A percentile compares a stretch with the other conserved stretches of the same genome.
These are phyloP conservation scores for Atrina japonica DNA, from an alignment of 2,888 invertebrate genomes.

Conservation along the genomic window DNA sequence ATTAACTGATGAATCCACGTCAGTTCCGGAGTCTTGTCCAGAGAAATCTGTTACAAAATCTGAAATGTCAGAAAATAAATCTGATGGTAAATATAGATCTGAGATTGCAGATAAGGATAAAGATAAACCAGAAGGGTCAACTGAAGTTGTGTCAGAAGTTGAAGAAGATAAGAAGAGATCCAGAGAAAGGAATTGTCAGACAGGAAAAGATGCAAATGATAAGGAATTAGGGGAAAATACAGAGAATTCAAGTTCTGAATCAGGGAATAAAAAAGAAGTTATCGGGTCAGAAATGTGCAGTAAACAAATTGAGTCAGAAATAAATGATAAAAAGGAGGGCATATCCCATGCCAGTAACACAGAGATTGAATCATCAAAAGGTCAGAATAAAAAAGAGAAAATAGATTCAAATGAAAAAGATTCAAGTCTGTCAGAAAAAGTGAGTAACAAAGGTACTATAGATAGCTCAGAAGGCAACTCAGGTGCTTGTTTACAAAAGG, in stretches of 20 bases:
- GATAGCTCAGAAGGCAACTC: constrained; percentile 11
- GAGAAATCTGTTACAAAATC: no score
- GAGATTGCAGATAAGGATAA: constrained; percentile 54
- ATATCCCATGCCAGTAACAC: no score
- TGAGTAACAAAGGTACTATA: constrained; percentile 23
- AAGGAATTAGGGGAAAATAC: constrained; percentile 4
- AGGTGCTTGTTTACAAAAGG: neutral
- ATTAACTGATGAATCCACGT: no score
- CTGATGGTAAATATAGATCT: no score
- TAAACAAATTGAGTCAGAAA: no score
- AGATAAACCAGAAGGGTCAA: constrained; percentile 2
- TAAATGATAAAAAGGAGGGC: no score
- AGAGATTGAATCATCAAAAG: neutral
- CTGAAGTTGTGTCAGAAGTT: no score
- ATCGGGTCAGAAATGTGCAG: no score
- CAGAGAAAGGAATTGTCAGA: constrained; percentile 20
- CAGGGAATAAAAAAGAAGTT: neutral
- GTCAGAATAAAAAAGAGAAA: constrained; percentile 16
- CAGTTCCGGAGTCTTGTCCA: no score
- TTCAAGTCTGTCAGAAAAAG: constrained; percentile 11
- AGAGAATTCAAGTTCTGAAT: neutral
- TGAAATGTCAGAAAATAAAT: no score
- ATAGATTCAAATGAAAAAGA: constrained; percentile 4
- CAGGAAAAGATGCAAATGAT: constrained; percentile 19
- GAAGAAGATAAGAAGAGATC: no score